Base-by-base conservation (phyloP, 1,140 invertebrate species). In the Cheumatopsyche charites region DNA sequence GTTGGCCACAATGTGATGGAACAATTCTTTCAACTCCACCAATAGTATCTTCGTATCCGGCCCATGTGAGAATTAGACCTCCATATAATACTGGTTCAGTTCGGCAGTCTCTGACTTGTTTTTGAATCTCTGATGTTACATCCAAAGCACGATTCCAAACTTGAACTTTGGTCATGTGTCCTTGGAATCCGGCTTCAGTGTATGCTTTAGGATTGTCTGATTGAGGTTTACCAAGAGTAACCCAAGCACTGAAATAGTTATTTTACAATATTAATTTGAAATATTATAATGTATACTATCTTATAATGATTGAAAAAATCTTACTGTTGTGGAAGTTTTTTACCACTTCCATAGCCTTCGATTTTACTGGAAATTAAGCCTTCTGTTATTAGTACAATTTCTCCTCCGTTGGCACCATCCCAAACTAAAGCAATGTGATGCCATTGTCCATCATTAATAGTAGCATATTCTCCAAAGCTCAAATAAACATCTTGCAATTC, bases 401-500 rank as follows among this genome's bases (percentile, higher is more conserved):
- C 91, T 69, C 93, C 92, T 13, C 94, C 90, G 55, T 90, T 90
- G 42, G 88, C 87, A n/a, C 93, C 93, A 75, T 94, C 91, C 96
- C 96, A 98, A 13, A 96, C 92, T 21, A 98, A 85, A 15, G 95
- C 94, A 15, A 98, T 88, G 79, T 98, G 95, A 86, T 98, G 96
- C 96, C 96, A 98, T 79, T 96, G 93, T 9, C 95, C 95, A 78
- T 98, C 96, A 77, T 97, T 98, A 19, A 98, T 91, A 0, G 94
- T 95, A 1, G 96, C 94, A 76, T 93, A 96, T 79, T 96, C 93
- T 63, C 91, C 88, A 82, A 95, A 98, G 77, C 92, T 93, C 17
- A 95, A 82, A 82, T 94, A 96, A n/a, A 95, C 92, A 79, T 95
- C 94, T 81, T 94, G 92, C 0, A 93, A 80, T 77, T 95, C 93